Conservation (phyloP, 2,888 invertebrate genomes). For the Pelosia muscerda region DNA sequence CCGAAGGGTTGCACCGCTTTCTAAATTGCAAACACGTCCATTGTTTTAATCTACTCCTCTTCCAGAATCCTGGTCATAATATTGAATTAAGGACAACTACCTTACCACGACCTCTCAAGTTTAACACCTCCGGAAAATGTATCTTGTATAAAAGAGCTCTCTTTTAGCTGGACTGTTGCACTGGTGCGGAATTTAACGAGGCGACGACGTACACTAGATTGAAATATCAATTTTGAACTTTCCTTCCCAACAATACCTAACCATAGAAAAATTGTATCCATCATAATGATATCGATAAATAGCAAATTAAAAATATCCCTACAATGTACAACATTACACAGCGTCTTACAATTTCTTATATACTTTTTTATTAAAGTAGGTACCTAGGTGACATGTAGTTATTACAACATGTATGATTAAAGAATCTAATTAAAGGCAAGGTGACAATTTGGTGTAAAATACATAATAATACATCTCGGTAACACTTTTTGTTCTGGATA, state of each 20-base stretch:
- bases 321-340: neutral
- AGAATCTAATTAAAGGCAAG: constrained; percentile 43
- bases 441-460: constrained; percentile 52
- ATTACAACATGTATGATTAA: constrained; percentile 46
- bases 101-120: constrained; percentile 54
- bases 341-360: neutral
- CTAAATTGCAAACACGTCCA: constrained; percentile 84
- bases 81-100: constrained; percentile 65
- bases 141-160: constrained; percentile 52
- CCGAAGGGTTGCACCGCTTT: constrained; percentile 82
- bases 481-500: constrained; percentile 23
- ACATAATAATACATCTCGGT: constrained; percentile 54
- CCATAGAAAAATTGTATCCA: constrained; percentile 20
- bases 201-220: constrained; percentile 72
- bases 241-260: constrained; percentile 52
- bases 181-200: constrained; percentile 57
- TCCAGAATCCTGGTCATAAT: constrained; percentile 73
- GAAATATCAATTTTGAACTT: constrained; percentile 77
- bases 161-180: constrained; percentile 54
- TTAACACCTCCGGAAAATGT: constrained; percentile 31
- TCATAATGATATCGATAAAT: neutral
- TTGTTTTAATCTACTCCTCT: constrained; percentile 82
- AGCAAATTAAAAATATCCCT: neutral
- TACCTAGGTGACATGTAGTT: constrained; percentile 21
- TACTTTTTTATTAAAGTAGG: neutral